Evolutionary conservation across 2,797 vertebrate genomes (phyloP).

Genomic region (Malurus splendens): DNA sequence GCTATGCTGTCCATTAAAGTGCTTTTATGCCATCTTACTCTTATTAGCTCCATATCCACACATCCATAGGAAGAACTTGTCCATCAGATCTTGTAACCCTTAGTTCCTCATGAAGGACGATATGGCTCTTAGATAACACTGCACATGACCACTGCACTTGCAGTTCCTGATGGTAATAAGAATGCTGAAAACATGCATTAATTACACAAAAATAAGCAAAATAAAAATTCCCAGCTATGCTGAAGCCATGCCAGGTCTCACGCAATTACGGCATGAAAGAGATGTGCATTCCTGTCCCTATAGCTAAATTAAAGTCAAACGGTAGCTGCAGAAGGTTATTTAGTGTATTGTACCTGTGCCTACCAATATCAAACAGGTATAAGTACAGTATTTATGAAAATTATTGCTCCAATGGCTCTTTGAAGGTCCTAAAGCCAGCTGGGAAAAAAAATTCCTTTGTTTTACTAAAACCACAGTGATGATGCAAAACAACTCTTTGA

Average conservation of each 20-base stretch:
- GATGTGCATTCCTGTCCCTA: neutral
- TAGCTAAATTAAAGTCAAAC: neutral
- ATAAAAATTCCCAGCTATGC: neutral
- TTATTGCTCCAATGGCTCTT: neutral
- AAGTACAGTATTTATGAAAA: neutral
- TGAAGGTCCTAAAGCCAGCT: neutral
- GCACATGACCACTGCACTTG: neutral
- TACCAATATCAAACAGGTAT: neutral
- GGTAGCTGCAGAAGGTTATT: neutral
- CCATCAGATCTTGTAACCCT: neutral
- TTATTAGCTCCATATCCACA: neutral
- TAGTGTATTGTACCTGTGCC: neutral
- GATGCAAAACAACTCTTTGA: conserved; percentile 63
- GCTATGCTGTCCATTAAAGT: neutral
- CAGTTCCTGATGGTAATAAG: neutral
- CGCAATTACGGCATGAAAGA: neutral
- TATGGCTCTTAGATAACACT: neutral
- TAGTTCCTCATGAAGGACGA: neutral
- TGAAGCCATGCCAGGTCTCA: neutral
- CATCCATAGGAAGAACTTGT: neutral
- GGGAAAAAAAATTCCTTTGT: neutral
- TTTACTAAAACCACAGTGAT: conserved; percentile 54
- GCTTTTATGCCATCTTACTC: neutral
- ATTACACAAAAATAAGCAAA: neutral
- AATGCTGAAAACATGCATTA: neutral